Conservation (phyloP, 2,797 vertebrate genomes). For the Chaetophractus vellerosus region DNA sequence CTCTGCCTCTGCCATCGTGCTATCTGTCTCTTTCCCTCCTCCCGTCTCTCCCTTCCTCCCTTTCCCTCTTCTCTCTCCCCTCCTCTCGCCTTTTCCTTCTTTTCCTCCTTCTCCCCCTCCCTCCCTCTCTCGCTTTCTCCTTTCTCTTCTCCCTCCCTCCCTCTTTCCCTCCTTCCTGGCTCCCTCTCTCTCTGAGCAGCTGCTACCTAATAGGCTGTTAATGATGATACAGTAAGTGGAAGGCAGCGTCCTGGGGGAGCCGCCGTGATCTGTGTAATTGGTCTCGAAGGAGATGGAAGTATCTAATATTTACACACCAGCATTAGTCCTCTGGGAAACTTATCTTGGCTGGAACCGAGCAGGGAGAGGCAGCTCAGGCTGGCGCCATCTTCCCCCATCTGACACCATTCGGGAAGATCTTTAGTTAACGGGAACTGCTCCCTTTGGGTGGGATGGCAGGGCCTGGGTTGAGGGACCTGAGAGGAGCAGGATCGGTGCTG, state of each 20-base stretch:
- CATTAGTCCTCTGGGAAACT: conserved; percentile 88
- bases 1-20: neutral
- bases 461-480: neutral
- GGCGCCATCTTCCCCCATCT: conserved; percentile 70
- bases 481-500: rapidly evolving
- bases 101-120: too few species aligned
- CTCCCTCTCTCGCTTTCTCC: too few species aligned
- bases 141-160: neutral
- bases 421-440: neutral
- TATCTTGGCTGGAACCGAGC: conserved; percentile 83
- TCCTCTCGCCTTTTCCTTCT: too few species aligned
- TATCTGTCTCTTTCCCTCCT: too few species aligned
- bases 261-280: conserved; percentile 92
- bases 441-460: neutral
- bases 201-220: conserved; percentile 92
- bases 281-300: conserved; percentile 91
- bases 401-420: neutral
- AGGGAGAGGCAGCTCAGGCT: conserved; percentile 73
- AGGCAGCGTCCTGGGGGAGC: conserved; percentile 89
- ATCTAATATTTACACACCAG: conserved; percentile 91
- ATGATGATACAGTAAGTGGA: conserved; percentile 91
- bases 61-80: too few species aligned
- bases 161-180: too few species aligned
- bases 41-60: too few species aligned
- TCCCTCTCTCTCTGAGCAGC: conserved; percentile 84